phyloP scores from a whole-genome alignment of 2,888 invertebrate species.

The Pseudococcus longispinus region DNA sequence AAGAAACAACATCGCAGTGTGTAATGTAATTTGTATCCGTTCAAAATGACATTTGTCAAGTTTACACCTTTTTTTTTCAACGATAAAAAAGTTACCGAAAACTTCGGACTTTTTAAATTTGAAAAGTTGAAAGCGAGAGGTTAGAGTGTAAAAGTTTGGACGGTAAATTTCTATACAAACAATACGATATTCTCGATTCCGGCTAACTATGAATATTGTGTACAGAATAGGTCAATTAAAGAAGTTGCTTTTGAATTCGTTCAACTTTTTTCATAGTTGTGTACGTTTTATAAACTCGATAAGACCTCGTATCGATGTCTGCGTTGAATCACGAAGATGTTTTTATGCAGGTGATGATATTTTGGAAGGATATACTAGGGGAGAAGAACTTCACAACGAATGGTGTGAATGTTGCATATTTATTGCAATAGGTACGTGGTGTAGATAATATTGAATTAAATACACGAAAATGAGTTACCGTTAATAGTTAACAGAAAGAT shows the following conservation, averaged over 20 bases:
- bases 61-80: constrained; percentile 11
- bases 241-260: not conserved
- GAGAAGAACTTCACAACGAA: not conserved
- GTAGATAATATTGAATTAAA: not conserved
- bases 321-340: too few species aligned
- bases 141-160: not conserved
- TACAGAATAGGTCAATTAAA: not conserved
- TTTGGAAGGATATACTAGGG: not conserved
- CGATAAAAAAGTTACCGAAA: constrained; percentile 16
- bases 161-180: constrained; percentile 24
- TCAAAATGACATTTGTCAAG: constrained; percentile 35
- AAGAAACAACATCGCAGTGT: not conserved
- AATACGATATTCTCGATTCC: constrained; percentile 25
- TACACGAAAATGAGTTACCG: not conserved
- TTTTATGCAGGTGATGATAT: too few species aligned
- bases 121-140: not conserved
- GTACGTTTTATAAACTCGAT: not conserved
- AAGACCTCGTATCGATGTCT: not conserved
- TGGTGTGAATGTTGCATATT: not conserved
- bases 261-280: not conserved
- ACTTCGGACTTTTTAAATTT: constrained; percentile 12
- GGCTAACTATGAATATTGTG: constrained; percentile 34
- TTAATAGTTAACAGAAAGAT: not conserved
- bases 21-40: constrained; percentile 31
- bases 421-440: not conserved